These are phyloP conservation scores for Antennarius maculatus DNA, from an alignment of 2,797 vertebrate species.

Conservation along the genomic window DNA sequence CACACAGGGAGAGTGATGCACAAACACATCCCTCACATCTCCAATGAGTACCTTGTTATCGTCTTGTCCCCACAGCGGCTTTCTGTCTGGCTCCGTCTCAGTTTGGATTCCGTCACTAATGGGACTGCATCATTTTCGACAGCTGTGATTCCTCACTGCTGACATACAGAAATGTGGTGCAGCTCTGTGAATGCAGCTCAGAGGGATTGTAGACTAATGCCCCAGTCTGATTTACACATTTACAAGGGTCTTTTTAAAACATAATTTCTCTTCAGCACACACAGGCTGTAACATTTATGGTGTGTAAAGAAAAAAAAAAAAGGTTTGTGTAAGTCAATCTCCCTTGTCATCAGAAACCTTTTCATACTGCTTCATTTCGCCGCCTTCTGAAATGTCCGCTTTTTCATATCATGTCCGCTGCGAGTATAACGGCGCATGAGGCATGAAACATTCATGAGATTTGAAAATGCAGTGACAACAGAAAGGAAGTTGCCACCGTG, in stretches of 20 bases:
- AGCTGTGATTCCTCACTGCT: constrained; percentile 70
- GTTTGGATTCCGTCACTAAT: constrained; percentile 72
- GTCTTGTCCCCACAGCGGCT: constrained; percentile 68
- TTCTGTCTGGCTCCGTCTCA: constrained; percentile 66
- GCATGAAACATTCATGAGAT: constrained; percentile 56
- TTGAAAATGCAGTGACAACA: constrained; percentile 51
- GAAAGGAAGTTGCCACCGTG: constrained; percentile 43
- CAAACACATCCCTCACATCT: constrained; percentile 73
- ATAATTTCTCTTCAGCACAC: constrained; percentile 40
- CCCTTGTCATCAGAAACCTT: constrained; percentile 3
- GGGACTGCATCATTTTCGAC: constrained; percentile 70
- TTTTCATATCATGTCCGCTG: constrained; percentile 27
- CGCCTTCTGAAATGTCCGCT: constrained; percentile 19
- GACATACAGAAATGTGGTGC: constrained; percentile 66
- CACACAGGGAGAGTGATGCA: constrained; percentile 55
- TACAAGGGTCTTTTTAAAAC: constrained; percentile 52
- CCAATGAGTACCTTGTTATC: constrained; percentile 80
- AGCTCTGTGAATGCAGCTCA: constrained; percentile 55
- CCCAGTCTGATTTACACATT: constrained; percentile 67
- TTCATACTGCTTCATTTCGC: constrained; percentile 5
- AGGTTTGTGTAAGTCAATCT: not conserved
- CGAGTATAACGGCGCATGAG: constrained; percentile 33
- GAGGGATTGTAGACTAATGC: constrained; percentile 66
- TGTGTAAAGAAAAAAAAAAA: constrained; percentile 12
- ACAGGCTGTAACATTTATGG: constrained; percentile 5